Conservation (phyloP, 2,888 invertebrate genomes). For the Uropetala carovei region DNA sequence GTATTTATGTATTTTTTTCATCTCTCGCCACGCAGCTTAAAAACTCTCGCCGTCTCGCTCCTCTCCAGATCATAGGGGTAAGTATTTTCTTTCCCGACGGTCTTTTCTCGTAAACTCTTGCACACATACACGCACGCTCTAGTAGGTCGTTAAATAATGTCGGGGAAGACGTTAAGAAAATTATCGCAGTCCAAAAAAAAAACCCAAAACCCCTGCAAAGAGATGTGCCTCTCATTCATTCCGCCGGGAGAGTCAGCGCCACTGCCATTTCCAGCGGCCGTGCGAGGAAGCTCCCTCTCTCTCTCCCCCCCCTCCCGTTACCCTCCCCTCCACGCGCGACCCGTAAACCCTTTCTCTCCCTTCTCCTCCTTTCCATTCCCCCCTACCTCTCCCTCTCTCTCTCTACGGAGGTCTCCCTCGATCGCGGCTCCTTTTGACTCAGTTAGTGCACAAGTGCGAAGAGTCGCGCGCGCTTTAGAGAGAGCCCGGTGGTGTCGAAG, state of each 20-base stretch:
- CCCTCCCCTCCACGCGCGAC: not conserved
- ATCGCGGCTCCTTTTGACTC: slow-evolving; percentile 49
- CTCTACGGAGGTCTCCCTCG: not conserved
- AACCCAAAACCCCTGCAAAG: not conserved
- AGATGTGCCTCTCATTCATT: slow-evolving; percentile 39
- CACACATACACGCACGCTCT: no score
- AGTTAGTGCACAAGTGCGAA: slow-evolving; percentile 40
- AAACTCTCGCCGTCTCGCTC: not conserved
- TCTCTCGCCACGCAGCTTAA: no score
- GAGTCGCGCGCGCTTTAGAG: not conserved
- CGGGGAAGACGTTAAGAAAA: not conserved
- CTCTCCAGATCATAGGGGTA: not conserved
- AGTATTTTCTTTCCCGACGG: not conserved
- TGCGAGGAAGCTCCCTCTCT: slow-evolving; percentile 11
- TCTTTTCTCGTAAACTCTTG: not conserved
- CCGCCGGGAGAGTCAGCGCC: slow-evolving; percentile 13
- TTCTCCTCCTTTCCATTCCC: not conserved
- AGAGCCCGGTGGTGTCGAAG: not conserved
- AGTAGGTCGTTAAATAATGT: no score
- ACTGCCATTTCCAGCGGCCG: slow-evolving; percentile 53
- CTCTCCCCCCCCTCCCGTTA: not conserved
- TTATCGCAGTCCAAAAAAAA: not conserved
- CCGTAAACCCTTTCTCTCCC: not conserved
- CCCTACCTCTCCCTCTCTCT: not conserved
- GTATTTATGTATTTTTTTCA: not conserved